Evolutionary conservation across 2,888 invertebrate genomes (phyloP), one percentile per base, ranked within the genome.

Genomic region (Melieria picta): DNA sequence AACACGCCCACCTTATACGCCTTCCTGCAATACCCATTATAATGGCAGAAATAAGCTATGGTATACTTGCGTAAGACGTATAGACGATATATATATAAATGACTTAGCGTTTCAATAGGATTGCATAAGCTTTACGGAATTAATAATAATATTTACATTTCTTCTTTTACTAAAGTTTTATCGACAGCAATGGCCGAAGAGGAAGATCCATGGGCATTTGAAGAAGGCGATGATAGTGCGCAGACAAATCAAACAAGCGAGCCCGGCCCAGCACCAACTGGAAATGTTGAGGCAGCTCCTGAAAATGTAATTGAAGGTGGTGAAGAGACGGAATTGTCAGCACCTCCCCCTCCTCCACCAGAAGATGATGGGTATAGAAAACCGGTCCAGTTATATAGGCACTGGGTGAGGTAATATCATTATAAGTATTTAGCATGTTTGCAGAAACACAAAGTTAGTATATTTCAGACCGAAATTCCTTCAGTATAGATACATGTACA

Each of bases 401-500:
- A 95, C 83, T 95, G 95, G 95, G 93, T 93, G 83, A 91, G 94
- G 90, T 92, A 87, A 82, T 57, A 16, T 45, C 43, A 42, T 45
- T 45, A 52, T 55, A 30, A 56, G 30, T 45, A 45, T 43, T 66
- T 42, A 56, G n/a, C n/a, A 1, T 13, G 30, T 7, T 9, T 10
- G 11, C 42, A 13, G 13, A 7, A 5, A n/a, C 43, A 10, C 42
- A 16, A 50, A 13, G 7, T 9, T 13, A 5, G 16, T 57, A 46
- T 55, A 69, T 86, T 87, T 30, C 88, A 93, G 93, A 85, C 95
- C 95, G 30, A 91, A 91, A 84, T 92, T 92, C 87, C 90, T 93
- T 58, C 93, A 93, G 83, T 95, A 95, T 88, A 91, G 89, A 83
- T 95, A 94, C 85, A 89, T 94, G 85, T 93, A 93, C 88, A 92